Conservation (phyloP, 2,113 vertebrate genomes). For the Ivindomyrus marchei region DNA sequence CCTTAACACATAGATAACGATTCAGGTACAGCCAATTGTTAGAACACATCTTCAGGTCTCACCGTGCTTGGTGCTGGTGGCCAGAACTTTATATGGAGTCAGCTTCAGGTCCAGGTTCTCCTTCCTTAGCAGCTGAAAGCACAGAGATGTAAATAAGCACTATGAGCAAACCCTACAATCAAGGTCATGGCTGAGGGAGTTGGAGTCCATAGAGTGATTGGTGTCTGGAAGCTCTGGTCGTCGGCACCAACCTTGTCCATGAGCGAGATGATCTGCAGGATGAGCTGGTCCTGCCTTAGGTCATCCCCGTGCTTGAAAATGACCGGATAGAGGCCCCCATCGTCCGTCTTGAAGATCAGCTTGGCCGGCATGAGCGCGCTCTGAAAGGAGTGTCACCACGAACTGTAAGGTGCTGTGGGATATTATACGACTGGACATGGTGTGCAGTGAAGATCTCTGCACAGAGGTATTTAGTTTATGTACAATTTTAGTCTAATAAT, state of each 20-base stretch:
- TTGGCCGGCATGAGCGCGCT: conserved; percentile 97
- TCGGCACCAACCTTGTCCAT: conserved; percentile 86
- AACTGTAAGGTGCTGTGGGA: background rate
- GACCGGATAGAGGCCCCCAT: conserved; percentile 86
- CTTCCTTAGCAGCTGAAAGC: conserved; percentile 79
- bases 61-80: conserved; percentile 98
- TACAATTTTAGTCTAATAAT: background rate
- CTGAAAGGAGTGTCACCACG: conserved; percentile 45
- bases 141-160: background rate
- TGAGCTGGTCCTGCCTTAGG: conserved; percentile 93
- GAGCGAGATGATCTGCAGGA: conserved; percentile 97
- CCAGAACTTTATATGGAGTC: conserved; percentile 94
- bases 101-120: conserved; percentile 96
- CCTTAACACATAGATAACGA: background rate
- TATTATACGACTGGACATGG: background rate
- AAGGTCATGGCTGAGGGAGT: background rate
- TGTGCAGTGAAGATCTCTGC: background rate
- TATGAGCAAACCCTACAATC: background rate
- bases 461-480: background rate
- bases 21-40: background rate
- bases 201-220: background rate
- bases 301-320: conserved; percentile 98
- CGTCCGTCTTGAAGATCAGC: conserved; percentile 90
- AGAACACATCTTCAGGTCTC: conserved; percentile 30
- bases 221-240: background rate